Evolutionary conservation across 2,888 invertebrate genomes (phyloP).

Genomic region (Aspidapion aeneum): DNA sequence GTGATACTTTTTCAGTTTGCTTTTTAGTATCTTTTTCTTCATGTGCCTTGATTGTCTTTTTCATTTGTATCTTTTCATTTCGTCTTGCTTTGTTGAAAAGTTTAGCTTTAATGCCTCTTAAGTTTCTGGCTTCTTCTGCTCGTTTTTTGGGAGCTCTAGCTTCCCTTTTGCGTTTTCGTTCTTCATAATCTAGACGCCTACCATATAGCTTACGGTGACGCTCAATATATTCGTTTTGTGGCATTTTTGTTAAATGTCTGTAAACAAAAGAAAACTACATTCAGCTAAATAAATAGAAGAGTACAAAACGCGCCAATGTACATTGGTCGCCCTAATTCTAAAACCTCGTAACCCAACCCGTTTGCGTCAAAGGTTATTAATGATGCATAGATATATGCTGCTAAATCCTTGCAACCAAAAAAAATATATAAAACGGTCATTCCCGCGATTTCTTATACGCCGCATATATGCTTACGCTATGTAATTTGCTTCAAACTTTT

Average conservation of each 20-base stretch:
- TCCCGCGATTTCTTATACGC: no score
- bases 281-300: no score
- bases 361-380: no score
- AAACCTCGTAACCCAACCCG: no score
- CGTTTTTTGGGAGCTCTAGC: conserved; percentile 91
- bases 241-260: conserved; percentile 61
- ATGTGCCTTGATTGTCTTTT: conserved; percentile 96
- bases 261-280: neutral
- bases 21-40: conserved; percentile 92
- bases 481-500: no score
- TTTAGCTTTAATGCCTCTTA: conserved; percentile 96
- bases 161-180: conserved; percentile 91
- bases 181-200: conserved; percentile 95
- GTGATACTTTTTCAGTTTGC: conserved; percentile 74
- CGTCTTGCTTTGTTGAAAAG: conserved; percentile 94
- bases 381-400: no score
- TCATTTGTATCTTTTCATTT: conserved; percentile 98
- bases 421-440: no score
- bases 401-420: no score
- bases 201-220: conserved; percentile 96
- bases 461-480: no score
- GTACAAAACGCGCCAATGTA: no score
- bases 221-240: conserved; percentile 99
- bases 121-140: conserved; percentile 84
- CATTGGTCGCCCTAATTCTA: no score